Evolutionary conservation across 2,797 vertebrate species (phyloP), one percentile per base, ranked within the genome.

Genomic region (Tinamus major): DNA sequence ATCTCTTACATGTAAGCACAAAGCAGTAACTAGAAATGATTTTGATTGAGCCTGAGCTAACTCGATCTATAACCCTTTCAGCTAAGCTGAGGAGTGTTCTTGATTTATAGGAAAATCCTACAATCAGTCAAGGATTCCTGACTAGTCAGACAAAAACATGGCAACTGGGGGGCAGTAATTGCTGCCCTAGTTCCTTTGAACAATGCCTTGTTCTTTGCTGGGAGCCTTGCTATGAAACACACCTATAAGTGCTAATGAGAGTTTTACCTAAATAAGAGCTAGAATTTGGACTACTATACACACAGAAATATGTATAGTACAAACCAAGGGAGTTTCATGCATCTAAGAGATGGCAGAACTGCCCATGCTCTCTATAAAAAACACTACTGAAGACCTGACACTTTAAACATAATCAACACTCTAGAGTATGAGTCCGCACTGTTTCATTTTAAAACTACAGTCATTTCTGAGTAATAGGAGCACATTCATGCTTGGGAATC

Each of bases 351-450:
- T 0, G 1, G 14, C 17, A 67, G 74, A 26, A 85, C 44, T 70
- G 51, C 33, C 37, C 2, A 0, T 29, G 59, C 33, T 0, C 1
- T n/a, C 74, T 48, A 3, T 10, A 67, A 31, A 58, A 4, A 0
- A 44, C 46, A 51, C 37, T 0, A 0, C 48, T 39, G 37, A 13
- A 78, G 1, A 2, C 39, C 46, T 65, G 58, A 44, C 0, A 0
- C 31, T 78, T 91, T 51, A 72, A 92, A 61, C 31, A 14, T 31
- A 4, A 5, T 35, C 69, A 85, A 35, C 46, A 63, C 41, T 10
- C 53, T 65, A 75, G 76, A 41, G 56, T 74, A 13, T 44, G 78
- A 91, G 46, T 46, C 72, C 0, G 0, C 15, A 41, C 12, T 10
- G 53, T 69, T 93, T 81, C 2, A 2, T 70, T 92, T 89, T 49